Conservation (phyloP, 1,140 invertebrate genomes). For the Rhynchophorus ferrugineus region DNA sequence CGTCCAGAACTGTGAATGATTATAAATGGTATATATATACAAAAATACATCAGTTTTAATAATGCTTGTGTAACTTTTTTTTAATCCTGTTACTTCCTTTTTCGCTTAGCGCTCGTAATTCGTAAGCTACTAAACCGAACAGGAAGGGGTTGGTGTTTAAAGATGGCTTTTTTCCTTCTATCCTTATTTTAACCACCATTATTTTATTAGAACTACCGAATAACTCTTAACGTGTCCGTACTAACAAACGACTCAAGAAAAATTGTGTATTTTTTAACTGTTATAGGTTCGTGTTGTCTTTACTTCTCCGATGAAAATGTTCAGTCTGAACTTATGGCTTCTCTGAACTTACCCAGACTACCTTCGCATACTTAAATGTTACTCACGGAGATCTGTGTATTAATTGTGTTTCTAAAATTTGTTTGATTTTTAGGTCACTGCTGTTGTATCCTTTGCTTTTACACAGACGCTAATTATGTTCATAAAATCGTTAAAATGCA, state of each 20-base stretch:
- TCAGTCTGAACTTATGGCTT: slow-evolving; percentile 7
- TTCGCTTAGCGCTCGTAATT: not conserved
- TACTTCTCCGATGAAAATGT: slow-evolving; percentile 19
- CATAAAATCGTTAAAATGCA: not conserved
- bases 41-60: slow-evolving; percentile 3
- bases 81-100: not conserved
- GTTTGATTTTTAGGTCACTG: not conserved
- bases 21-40: not conserved
- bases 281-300: slow-evolving; percentile 21
- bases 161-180: not conserved
- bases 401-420: too few relatives aligned
- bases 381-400: too few relatives aligned
- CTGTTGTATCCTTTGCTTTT: slow-evolving; percentile 8
- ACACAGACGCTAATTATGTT: slow-evolving; percentile 2
- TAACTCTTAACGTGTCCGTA: slow-evolving; percentile 1
- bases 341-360: slow-evolving; percentile 10
- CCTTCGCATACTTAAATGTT: slow-evolving; percentile 8
- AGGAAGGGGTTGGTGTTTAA: not conserved
- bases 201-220: not conserved
- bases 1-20: slow-evolving; percentile 11
- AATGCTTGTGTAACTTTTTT: slow-evolving; percentile 1
- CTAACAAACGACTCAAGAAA: not conserved
- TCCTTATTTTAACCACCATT: not conserved
- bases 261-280: slow-evolving; percentile 3
- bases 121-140: not conserved